phyloP scores from a whole-genome alignment of 2,113 vertebrate species.

The Peromyscus leucopus region DNA sequence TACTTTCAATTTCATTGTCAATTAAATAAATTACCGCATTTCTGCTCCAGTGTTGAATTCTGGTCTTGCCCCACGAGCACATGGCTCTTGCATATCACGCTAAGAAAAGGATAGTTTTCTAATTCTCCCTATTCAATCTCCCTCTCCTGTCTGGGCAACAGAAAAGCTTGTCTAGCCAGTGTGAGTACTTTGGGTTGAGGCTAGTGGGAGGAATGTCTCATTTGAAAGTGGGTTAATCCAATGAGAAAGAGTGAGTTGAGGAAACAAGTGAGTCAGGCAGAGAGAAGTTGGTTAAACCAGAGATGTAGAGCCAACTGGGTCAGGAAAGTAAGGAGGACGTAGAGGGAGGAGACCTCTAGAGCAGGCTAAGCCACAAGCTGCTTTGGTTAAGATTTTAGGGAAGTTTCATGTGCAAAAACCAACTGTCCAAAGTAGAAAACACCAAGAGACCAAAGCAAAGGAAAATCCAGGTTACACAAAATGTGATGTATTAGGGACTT shows the following conservation, averaged over 20 bases:
- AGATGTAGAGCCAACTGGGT: slow-evolving; percentile 40
- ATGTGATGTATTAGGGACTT: not conserved
- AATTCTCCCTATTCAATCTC: slow-evolving; percentile 1
- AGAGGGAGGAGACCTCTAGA: not conserved
- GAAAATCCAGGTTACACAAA: not conserved
- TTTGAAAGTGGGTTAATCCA: slow-evolving; percentile 15
- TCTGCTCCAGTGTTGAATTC: slow-evolving; percentile 19
- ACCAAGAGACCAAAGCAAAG: not conserved
- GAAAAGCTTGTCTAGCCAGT: slow-evolving; percentile 20
- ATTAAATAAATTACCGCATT: slow-evolving; percentile 37
- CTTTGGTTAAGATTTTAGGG: not conserved
- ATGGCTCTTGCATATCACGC: slow-evolving; percentile 1
- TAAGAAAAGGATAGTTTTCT: slow-evolving; percentile 25
- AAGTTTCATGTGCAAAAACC: not conserved
- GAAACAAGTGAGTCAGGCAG: slow-evolving; percentile 18
- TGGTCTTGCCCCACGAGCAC: not conserved
- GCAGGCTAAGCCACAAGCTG: not conserved
- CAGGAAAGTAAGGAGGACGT: not conserved
- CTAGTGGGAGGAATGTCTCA: slow-evolving; percentile 21
- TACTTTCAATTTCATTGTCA: slow-evolving; percentile 46
- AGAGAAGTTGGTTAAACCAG: slow-evolving; percentile 32
- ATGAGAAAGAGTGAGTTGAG: not conserved
- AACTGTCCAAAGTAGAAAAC: not conserved
- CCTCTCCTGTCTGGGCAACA: not conserved
- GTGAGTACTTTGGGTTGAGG: not conserved